Percentiles rank a stretch among this genome's conserved stretches.
Evolutionary conservation across 2,113 vertebrate genomes (phyloP).

Genomic region (Ia io): DNA sequence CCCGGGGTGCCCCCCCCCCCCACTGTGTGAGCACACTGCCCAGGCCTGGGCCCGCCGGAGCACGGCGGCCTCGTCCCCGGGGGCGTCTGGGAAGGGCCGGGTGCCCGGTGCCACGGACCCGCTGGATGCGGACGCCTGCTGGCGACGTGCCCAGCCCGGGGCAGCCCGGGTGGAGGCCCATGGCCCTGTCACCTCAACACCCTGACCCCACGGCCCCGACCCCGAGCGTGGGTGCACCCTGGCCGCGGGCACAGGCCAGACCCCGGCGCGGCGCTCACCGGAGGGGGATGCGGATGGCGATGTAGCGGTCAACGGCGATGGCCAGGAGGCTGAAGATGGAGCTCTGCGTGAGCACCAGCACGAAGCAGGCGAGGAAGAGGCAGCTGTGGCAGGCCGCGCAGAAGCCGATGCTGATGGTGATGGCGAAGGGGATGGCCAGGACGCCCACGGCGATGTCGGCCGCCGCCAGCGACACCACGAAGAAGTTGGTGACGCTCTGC

Average conservation of each 20-base stretch:
- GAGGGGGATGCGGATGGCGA: constrained; percentile 95
- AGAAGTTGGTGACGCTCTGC: constrained; percentile 97
- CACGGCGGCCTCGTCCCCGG: accelerated
- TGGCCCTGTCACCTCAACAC: neutral
- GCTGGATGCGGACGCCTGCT: accelerated
- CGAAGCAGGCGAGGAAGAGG: constrained; percentile 97
- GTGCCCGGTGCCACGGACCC: neutral
- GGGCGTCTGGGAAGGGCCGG: neutral
- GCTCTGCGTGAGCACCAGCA: constrained; percentile 96
- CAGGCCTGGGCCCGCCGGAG: neutral
- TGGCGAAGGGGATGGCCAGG: constrained; percentile 95
- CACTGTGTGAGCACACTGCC: neutral
- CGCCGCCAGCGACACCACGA: constrained; percentile 94
- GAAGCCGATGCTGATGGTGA: constrained; percentile 95
- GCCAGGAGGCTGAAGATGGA: constrained; percentile 98
- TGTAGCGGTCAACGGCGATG: constrained; percentile 95
- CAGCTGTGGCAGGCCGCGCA: constrained; percentile 95
- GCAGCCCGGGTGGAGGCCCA: neutral
- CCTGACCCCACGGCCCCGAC: neutral
- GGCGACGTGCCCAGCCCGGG: neutral
- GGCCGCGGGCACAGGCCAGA: neutral
- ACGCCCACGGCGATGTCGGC: constrained; percentile 96
- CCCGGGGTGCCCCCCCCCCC: neutral
- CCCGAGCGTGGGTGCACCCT: neutral
- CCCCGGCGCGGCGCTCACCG: constrained; percentile 83